Conservation (phyloP, 1,140 invertebrate species). For the Tetraneura akinire region DNA sequence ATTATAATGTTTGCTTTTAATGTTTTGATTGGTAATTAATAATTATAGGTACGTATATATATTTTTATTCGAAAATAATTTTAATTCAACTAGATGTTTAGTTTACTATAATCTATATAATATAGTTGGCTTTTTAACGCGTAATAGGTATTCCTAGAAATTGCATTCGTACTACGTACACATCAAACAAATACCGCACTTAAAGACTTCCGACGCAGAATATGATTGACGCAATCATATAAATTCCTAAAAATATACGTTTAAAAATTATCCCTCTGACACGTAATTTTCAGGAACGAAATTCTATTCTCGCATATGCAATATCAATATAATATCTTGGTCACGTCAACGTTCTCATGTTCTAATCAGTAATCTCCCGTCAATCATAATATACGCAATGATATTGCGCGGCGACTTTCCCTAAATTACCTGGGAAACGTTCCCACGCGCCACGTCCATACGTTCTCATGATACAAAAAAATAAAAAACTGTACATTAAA, state of each 20-base stretch:
- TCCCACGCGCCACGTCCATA: slow-evolving; percentile 2
- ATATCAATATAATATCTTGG: slow-evolving; percentile 13
- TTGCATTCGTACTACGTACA: background rate
- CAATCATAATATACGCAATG: slow-evolving; percentile 32
- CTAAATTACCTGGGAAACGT: slow-evolving; percentile 12
- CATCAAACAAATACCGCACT: slow-evolving; percentile 17
- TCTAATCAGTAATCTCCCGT: slow-evolving; percentile 6
- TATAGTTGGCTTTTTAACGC: background rate
- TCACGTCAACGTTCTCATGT: slow-evolving; percentile 2
- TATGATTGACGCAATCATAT: no score
- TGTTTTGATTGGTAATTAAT: no score
- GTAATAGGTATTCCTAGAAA: slow-evolving; percentile 18
- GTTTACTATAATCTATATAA: background rate
- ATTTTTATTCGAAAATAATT: background rate
- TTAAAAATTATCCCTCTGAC: background rate
- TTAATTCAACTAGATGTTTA: background rate
- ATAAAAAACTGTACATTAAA: no score
- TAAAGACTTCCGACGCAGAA: background rate
- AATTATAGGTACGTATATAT: background rate
- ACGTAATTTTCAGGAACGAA: slow-evolving; percentile 17
- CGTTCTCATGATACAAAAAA: background rate
- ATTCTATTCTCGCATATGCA: background rate
- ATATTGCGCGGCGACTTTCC: slow-evolving; percentile 1
- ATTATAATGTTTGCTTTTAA: no score
- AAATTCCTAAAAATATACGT: background rate